phyloP scores from a whole-genome alignment of 2,797 vertebrate species.

The Spheniscus humboldti region DNA sequence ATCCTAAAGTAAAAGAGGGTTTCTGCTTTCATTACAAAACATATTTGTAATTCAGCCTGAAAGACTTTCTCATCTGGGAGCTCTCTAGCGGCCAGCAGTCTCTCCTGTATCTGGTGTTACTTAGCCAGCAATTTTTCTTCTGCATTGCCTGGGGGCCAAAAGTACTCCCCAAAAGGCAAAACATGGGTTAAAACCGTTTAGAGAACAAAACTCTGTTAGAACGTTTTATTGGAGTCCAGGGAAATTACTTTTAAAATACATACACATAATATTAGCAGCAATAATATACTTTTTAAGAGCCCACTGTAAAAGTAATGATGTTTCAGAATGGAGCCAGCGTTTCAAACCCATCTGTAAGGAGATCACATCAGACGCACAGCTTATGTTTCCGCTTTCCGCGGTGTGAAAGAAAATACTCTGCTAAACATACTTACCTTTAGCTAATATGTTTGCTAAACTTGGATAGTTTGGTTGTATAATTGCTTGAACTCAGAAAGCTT shows the following conservation, averaged over 20 bases:
- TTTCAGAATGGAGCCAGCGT: background rate
- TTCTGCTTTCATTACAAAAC: conserved; percentile 41
- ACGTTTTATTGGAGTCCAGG: background rate
- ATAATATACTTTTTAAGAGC: background rate
- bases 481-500: background rate
- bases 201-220: conserved; percentile 35
- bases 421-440: background rate
- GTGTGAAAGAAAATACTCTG: background rate
- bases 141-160: background rate
- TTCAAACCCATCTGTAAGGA: background rate
- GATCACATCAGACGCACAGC: background rate
- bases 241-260: conserved; percentile 50
- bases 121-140: conserved; percentile 44
- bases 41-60: conserved; percentile 8
- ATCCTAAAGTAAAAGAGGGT: background rate
- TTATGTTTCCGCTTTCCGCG: background rate
- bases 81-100: conserved; percentile 44
- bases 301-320: background rate
- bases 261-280: conserved; percentile 19
- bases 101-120: conserved; percentile 47
- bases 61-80: conserved; percentile 32
- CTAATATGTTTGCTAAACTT: background rate
- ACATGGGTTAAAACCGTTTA: background rate
- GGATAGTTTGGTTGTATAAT: background rate
- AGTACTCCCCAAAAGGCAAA: background rate